Evolutionary conservation across 2,113 vertebrate genomes (phyloP), one percentile per base, ranked within the genome.

Genomic region (Grus americana): DNA sequence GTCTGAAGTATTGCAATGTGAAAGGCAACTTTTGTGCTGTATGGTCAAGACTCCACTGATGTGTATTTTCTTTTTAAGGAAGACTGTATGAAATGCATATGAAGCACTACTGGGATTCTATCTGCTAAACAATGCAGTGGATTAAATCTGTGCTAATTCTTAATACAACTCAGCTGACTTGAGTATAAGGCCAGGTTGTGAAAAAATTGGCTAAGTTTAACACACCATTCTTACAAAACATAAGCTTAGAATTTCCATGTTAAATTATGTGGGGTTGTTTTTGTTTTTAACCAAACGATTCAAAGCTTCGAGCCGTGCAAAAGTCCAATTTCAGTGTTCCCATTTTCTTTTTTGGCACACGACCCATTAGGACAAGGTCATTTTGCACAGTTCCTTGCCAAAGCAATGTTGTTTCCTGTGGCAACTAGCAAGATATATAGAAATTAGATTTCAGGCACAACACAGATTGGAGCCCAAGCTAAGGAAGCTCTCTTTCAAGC

Each of bases 121-220:
- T 58, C 54, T 79, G 78, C 66, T 76, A 73, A 91, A 82, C 20
- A 88, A 83, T 30, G 50, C 54, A 85, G 42, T 70, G 55, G 58
- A 91, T 85, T 87, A 87, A 85, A 94, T 66, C 70, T 76, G 57
- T 82, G 34, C 62, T 93, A 76, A 87, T 73, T 76, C 86, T 92
- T 90, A 94, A 93, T 87, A 92, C 78, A 62, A 92, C 38, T 96
- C 92, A 86, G 62, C 68, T 95, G 91, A 95, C 16, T n/a, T 82
- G 36, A 12, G 13, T 85, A 24, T 22, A 73, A 94, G 62, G n/a
- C 13, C 75, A 91, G 23, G 5, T 54, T 91, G 38, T 52, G 42
- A 52, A 86, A 90, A 90, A 92, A 21, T 0, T 58, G 42, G 29
- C n/a, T 11, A 54, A 40, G 36, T 79, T 71, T 57, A 92, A 80